Evolutionary conservation across 2,113 vertebrate species (phyloP).

Genomic region (Tachysurus fulvidraco): DNA sequence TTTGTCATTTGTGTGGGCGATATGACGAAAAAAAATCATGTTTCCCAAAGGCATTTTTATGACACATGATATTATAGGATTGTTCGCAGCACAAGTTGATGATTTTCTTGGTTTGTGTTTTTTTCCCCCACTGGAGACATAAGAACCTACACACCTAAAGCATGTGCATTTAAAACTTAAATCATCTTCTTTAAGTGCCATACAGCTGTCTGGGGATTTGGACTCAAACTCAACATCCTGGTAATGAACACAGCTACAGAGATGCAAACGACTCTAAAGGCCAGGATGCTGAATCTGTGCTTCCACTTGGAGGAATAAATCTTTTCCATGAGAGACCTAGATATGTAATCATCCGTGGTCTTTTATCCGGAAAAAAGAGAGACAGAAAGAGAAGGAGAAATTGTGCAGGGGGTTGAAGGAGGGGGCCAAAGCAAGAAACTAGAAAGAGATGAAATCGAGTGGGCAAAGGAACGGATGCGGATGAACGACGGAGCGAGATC

Average conservation of each 20-base stretch:
- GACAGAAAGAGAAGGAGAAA: constrained; percentile 8
- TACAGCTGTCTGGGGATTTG: not conserved
- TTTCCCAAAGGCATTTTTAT: not conserved
- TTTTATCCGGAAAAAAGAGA: constrained; percentile 17
- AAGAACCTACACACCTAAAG: not conserved
- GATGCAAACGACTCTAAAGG: not conserved
- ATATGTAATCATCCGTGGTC: constrained; percentile 56
- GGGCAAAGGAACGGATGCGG: not conserved
- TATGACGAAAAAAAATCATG: not conserved
- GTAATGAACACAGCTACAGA: constrained; percentile 1
- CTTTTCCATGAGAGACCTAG: constrained; percentile 47
- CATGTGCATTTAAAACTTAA: not conserved
- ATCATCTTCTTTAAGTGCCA: too few species aligned
- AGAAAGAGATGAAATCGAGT: constrained; percentile 12
- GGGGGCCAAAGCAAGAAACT: not conserved
- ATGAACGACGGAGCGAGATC: not conserved
- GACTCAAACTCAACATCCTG: not conserved
- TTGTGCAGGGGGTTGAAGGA: not conserved
- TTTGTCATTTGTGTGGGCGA: not conserved
- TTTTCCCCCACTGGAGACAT: not conserved
- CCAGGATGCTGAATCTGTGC: constrained; percentile 20
- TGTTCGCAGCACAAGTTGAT: not conserved
- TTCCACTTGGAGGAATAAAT: constrained; percentile 36
- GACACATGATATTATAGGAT: not conserved
- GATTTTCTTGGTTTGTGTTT: not conserved